Percentiles rank a stretch among this genome's conserved stretches.
These are phyloP conservation scores for Alcedo quadribrachys DNA, from an alignment of 2,797 vertebrate species.

Conservation along the genomic window DNA sequence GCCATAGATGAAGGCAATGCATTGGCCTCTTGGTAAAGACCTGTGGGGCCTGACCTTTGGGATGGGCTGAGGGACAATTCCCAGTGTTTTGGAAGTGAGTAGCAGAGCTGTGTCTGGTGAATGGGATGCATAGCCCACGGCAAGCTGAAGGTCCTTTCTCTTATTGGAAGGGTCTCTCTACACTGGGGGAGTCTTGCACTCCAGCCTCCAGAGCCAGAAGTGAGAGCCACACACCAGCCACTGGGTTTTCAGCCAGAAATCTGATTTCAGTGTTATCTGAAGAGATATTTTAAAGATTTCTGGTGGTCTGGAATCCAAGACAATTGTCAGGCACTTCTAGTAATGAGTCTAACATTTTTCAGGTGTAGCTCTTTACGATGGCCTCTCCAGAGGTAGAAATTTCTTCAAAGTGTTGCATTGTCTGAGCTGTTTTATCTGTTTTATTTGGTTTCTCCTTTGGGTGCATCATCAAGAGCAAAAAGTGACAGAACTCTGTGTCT, in stretches of 20 bases:
- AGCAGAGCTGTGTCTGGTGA: fast-evolving
- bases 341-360: not conserved
- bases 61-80: not conserved
- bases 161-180: not conserved
- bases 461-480: not conserved
- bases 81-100: not conserved
- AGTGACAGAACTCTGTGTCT: not conserved
- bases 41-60: not conserved
- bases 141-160: not conserved
- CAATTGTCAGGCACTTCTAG: not conserved
- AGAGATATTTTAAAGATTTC: not conserved
- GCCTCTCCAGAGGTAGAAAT: not conserved
- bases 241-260: not conserved
- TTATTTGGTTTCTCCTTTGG: not conserved
- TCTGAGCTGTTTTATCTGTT: not conserved
- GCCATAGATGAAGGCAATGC: too few species aligned
- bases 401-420: not conserved
- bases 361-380: not conserved
- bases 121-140: not conserved
- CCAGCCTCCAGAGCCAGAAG: not conserved
- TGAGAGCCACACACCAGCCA: not conserved
- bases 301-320: not conserved
- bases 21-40: fast-evolving
- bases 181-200: fast-evolving
- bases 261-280: not conserved